phyloP scores from a whole-genome alignment of 2,113 vertebrate genomes.

The Sciurus niger region DNA sequence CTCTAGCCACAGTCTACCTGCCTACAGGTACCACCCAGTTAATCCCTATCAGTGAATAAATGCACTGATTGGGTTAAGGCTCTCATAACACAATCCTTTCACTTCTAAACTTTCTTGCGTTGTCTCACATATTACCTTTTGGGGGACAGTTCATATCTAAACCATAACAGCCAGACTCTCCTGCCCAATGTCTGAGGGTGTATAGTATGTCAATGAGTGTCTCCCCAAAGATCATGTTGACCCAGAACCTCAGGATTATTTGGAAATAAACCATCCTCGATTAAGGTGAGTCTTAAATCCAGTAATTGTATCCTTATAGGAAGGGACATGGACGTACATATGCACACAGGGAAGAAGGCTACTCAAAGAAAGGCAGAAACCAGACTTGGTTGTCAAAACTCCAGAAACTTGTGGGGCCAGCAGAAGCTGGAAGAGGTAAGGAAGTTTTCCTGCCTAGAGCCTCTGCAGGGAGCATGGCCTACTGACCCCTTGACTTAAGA shows the following conservation, averaged over 20 bases:
- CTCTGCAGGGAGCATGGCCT: background rate
- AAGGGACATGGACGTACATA: background rate
- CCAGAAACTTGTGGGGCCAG: background rate
- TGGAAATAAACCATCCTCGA: background rate
- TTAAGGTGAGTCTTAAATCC: background rate
- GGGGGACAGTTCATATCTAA: too few species aligned
- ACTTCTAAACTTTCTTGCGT: too few species aligned
- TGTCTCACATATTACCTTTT: too few species aligned
- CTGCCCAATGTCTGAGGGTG: background rate
- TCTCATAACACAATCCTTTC: too few species aligned
- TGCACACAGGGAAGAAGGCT: background rate
- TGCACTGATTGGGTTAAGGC: too few species aligned
- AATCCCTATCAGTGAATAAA: too few species aligned
- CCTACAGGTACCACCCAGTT: too few species aligned
- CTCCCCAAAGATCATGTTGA: background rate
- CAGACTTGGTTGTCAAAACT: background rate
- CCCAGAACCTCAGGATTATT: background rate
- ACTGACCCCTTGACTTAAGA: background rate
- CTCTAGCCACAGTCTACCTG: too few species aligned
- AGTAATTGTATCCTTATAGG: background rate
- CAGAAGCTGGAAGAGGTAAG: background rate
- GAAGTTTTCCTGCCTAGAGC: background rate
- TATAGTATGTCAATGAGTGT: background rate
- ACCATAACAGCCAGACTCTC: background rate
- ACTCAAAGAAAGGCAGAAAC: background rate